phyloP scores from a whole-genome alignment of 2,113 vertebrate genomes.

The Empidonax alnorum region DNA sequence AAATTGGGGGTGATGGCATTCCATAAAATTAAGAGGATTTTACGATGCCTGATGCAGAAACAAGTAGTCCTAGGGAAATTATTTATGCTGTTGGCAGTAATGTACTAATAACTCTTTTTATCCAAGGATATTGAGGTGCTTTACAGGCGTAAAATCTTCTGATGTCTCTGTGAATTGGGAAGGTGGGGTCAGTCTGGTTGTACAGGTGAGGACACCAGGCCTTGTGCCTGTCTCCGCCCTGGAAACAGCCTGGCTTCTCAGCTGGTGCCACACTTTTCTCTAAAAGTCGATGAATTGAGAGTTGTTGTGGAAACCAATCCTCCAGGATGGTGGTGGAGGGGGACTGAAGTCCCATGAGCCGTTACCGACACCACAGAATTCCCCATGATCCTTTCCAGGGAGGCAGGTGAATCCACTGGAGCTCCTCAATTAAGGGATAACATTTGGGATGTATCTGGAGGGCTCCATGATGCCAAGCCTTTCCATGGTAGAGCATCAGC shows the following conservation, averaged over 20 bases:
- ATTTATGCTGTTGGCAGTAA: background rate
- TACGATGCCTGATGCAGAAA: background rate
- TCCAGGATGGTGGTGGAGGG: background rate
- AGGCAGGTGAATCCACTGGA: background rate
- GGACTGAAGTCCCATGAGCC: background rate
- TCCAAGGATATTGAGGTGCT: accelerated
- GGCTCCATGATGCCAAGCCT: accelerated
- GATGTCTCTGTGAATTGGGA: background rate
- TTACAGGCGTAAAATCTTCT: background rate
- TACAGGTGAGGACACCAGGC: background rate
- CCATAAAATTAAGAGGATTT: background rate
- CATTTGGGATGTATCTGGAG: background rate
- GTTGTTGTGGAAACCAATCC: background rate
- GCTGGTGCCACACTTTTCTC: background rate
- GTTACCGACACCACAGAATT: accelerated
- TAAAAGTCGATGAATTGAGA: accelerated
- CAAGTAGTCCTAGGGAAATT: background rate
- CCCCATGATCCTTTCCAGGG: background rate
- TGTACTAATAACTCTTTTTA: background rate
- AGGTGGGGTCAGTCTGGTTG: accelerated
- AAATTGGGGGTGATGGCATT: background rate
- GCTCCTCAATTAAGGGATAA: accelerated
- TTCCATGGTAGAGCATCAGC: accelerated
- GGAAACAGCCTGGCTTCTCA: background rate
- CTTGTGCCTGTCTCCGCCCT: accelerated